phyloP scores from a whole-genome alignment of 2,888 invertebrate genomes.

The Chalcosyrphus nemorum region DNA sequence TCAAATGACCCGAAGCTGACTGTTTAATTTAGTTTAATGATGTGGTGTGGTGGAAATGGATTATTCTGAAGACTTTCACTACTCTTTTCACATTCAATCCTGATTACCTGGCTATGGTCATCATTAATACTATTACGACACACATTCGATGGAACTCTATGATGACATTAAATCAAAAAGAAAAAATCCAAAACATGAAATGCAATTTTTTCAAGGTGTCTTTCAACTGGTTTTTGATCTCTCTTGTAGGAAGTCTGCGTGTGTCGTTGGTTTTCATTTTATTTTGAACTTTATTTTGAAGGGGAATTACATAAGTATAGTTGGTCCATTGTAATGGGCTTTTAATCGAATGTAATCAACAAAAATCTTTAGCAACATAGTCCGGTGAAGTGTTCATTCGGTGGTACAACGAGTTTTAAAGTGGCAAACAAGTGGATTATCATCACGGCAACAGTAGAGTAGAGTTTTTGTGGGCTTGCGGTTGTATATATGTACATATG shows the following conservation, averaged over 20 bases:
- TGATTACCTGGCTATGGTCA: not conserved
- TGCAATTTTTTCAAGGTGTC: constrained; percentile 31
- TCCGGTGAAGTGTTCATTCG: not conserved
- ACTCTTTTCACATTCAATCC: not conserved
- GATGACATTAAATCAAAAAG: not conserved
- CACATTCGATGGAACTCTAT: not conserved
- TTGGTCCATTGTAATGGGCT: constrained; percentile 33
- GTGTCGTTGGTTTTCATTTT: not conserved
- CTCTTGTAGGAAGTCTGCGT: constrained; percentile 14
- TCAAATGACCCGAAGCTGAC: too few species aligned
- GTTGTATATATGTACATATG: not conserved
- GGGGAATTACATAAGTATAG: constrained; percentile 15
- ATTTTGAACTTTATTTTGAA: not conserved
- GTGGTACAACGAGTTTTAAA: constrained; percentile 28
- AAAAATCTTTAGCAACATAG: constrained; percentile 18
- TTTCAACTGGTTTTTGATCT: constrained; percentile 34
- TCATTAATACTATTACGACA: constrained; percentile 7
- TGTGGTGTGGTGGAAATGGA: not conserved
- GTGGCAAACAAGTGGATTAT: constrained; percentile 37
- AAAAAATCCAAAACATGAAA: constrained; percentile 7
- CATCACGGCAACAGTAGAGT: not conserved
- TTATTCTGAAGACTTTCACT: constrained; percentile 13
- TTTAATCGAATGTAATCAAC: constrained; percentile 38
- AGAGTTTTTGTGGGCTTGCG: not conserved
- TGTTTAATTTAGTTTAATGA: too few species aligned